Evolutionary conservation across 2,113 vertebrate genomes (phyloP).

Genomic region (Boleophthalmus pectinirostris): DNA sequence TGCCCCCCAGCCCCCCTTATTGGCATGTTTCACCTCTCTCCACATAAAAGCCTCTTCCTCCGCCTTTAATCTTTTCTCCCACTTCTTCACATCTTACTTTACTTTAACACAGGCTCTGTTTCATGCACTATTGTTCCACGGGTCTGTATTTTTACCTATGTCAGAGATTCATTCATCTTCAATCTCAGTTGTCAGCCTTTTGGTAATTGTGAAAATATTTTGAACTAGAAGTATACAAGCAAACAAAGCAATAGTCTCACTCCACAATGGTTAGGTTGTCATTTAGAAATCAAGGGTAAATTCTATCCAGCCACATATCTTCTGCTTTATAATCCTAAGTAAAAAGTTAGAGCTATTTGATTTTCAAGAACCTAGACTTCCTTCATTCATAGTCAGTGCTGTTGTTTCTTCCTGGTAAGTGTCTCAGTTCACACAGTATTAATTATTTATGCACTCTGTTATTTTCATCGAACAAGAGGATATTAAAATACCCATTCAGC

Average conservation of each 20-base stretch:
- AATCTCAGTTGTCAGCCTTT: neutral
- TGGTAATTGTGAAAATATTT: neutral
- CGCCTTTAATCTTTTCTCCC: constrained; percentile 52
- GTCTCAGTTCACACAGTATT: neutral
- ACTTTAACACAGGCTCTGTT: constrained; percentile 12
- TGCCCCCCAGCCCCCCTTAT: constrained; percentile 32
- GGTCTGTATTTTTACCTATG: neutral
- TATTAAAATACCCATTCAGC: too few relatives aligned
- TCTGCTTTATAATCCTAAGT: too few relatives aligned
- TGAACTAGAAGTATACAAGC: neutral
- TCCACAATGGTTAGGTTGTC: too few relatives aligned
- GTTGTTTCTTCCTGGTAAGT: too few relatives aligned
- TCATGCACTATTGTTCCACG: constrained; percentile 4
- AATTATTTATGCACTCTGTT: too few relatives aligned
- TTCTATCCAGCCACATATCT: neutral
- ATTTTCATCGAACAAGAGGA: too few relatives aligned
- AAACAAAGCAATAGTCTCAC: too few relatives aligned
- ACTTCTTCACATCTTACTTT: constrained; percentile 31
- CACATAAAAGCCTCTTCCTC: constrained; percentile 55
- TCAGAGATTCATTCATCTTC: neutral
- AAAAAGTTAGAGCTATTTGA: too few relatives aligned
- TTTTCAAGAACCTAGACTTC: too few relatives aligned
- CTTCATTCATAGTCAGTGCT: too few relatives aligned
- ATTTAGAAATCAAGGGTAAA: neutral
- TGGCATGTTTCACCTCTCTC: constrained; percentile 19